Percentiles rank a stretch among this genome's conserved stretches.
These are phyloP conservation scores for Ochropleura leucogaster DNA, from an alignment of 2,888 invertebrate genomes.

Conservation along the genomic window DNA sequence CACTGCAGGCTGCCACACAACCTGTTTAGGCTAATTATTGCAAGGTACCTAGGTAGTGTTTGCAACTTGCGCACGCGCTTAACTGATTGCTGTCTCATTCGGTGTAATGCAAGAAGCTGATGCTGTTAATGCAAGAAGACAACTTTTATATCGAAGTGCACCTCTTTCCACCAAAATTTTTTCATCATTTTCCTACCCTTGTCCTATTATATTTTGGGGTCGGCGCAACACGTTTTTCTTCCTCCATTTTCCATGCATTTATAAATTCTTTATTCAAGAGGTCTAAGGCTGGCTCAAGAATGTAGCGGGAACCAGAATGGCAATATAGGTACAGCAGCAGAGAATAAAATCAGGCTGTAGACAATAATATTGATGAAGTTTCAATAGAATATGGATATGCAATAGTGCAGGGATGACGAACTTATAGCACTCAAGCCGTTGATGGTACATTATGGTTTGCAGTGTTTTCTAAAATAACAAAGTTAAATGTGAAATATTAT, in stretches of 20 bases:
- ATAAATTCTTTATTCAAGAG: neutral
- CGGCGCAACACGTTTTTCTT: too few relatives aligned
- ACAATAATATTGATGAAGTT: neutral
- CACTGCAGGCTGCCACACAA: constrained; percentile 44
- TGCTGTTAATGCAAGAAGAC: constrained; percentile 3
- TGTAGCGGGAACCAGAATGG: neutral
- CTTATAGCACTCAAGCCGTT: too few relatives aligned
- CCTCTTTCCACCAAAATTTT: neutral
- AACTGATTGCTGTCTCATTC: constrained; percentile 24
- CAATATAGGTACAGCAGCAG: neutral
- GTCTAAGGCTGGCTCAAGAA: neutral
- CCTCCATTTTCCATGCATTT: neutral
- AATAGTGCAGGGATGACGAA: too few relatives aligned
- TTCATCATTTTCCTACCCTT: too few relatives aligned
- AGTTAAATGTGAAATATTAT: too few relatives aligned
- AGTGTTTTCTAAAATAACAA: too few relatives aligned
- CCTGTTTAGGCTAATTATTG: constrained; percentile 49
- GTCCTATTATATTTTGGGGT: too few relatives aligned
- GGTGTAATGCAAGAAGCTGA: neutral
- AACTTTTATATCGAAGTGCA: constrained; percentile 4
- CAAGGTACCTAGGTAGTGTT: constrained; percentile 35
- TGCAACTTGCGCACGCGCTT: constrained; percentile 36
- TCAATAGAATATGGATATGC: neutral
- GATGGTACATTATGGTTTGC: too few relatives aligned
- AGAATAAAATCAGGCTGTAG: neutral